Evolutionary conservation across 2,888 invertebrate genomes (phyloP).

Genomic region (Meloe dianella): DNA sequence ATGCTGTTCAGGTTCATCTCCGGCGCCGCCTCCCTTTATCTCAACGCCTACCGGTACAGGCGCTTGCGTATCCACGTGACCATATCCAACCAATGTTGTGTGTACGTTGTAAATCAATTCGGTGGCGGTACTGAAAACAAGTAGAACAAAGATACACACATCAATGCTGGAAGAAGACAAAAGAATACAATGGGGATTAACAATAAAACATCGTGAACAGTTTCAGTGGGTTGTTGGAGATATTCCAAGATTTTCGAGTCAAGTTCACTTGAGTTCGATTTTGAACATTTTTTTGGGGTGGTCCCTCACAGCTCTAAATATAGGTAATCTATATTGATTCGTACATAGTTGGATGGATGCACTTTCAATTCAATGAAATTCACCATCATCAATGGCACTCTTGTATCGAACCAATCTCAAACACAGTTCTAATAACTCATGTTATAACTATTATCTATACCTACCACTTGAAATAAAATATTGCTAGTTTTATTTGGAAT

Average conservation of each 20-base stretch:
- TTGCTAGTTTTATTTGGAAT: background rate
- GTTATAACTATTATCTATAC: too few species aligned
- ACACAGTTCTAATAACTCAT: too few species aligned
- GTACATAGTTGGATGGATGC: slow-evolving; percentile 29
- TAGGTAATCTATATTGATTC: slow-evolving; percentile 54
- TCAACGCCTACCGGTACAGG: slow-evolving; percentile 52
- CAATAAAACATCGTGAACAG: slow-evolving; percentile 25
- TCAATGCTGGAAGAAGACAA: slow-evolving; percentile 32
- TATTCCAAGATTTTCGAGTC: slow-evolving; percentile 50
- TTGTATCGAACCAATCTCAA: background rate
- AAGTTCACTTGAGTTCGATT: slow-evolving; percentile 53
- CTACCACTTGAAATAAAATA: background rate
- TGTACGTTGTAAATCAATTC: slow-evolving; percentile 53
- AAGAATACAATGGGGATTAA: slow-evolving; percentile 30
- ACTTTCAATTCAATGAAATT: slow-evolving; percentile 8
- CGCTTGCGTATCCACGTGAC: slow-evolving; percentile 55
- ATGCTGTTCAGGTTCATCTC: slow-evolving; percentile 27
- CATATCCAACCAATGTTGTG: slow-evolving; percentile 46
- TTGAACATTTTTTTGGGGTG: slow-evolving; percentile 38
- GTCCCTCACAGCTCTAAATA: slow-evolving; percentile 46
- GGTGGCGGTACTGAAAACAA: slow-evolving; percentile 34
- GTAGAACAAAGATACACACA: slow-evolving; percentile 37
- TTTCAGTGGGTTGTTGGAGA: slow-evolving; percentile 45
- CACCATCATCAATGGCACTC: background rate
- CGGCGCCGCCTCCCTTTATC: slow-evolving; percentile 55